phyloP scores from a whole-genome alignment of 2,797 vertebrate genomes.

The Myotis myotis region DNA sequence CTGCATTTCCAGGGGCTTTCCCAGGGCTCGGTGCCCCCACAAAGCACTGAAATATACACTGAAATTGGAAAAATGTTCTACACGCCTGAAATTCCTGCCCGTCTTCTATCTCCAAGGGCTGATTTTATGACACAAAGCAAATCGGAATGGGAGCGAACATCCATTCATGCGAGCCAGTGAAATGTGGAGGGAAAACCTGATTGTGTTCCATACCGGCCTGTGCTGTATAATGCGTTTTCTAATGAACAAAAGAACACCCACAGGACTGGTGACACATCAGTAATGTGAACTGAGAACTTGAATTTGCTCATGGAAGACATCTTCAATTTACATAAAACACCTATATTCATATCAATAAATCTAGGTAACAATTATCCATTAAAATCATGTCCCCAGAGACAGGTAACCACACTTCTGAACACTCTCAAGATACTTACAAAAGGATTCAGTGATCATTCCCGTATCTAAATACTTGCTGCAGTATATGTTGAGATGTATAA shows the following conservation, averaged over 20 bases:
- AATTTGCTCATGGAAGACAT: slow-evolving; percentile 3
- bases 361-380: neutral
- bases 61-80: slow-evolving; percentile 37
- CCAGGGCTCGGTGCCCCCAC: neutral
- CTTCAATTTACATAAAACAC: neutral
- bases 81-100: neutral
- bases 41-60: slow-evolving; percentile 10
- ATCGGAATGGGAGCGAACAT: slow-evolving; percentile 4
- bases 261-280: neutral
- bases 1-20: neutral
- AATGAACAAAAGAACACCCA: neutral
- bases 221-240: neutral
- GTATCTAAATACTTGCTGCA: neutral
- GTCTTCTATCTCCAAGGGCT: slow-evolving; percentile 43
- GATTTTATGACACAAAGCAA: slow-evolving; percentile 42
- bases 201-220: neutral
- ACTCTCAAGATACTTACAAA: neutral
- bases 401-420: neutral
- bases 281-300: neutral
- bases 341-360: neutral
- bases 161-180: slow-evolving; percentile 42
- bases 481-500: neutral
- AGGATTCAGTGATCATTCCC: neutral
- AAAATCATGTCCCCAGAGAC: neutral
- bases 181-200: neutral